These are phyloP conservation scores for Falco naumanni DNA, from an alignment of 2,797 vertebrate species.

Conservation along the genomic window DNA sequence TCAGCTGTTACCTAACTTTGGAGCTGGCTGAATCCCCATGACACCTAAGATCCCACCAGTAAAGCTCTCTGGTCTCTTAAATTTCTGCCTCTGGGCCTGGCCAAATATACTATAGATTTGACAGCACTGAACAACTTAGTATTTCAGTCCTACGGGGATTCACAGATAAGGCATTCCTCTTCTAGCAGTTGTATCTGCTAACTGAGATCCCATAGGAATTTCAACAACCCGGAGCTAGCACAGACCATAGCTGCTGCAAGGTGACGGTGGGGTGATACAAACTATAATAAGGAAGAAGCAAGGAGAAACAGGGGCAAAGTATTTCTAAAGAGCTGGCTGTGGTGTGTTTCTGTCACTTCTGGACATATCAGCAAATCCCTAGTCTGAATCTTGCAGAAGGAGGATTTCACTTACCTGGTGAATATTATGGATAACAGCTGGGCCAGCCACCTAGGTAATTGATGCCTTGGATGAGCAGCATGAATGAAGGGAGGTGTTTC, in stretches of 20 bases:
- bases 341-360: background rate
- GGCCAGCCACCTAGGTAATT: background rate
- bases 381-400: background rate
- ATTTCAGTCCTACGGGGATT: conserved; percentile 12
- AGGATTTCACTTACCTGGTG: background rate
- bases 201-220: background rate
- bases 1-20: background rate
- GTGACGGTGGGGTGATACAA: background rate
- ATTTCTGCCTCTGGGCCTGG: conserved; percentile 16
- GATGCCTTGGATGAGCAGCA: background rate
- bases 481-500: background rate
- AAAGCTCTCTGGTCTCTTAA: conserved; percentile 1
- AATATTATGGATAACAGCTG: background rate
- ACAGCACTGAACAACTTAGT: background rate
- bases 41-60: background rate
- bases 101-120: background rate
- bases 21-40: background rate
- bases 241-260: background rate
- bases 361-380: background rate
- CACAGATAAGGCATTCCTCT: background rate
- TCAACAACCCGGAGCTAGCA: background rate
- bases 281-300: background rate
- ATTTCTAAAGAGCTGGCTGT: background rate
- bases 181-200: background rate
- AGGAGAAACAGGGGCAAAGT: background rate